Evolutionary conservation across 1,140 invertebrate genomes (phyloP).

Genomic region (Drosophila fuyamai): DNA sequence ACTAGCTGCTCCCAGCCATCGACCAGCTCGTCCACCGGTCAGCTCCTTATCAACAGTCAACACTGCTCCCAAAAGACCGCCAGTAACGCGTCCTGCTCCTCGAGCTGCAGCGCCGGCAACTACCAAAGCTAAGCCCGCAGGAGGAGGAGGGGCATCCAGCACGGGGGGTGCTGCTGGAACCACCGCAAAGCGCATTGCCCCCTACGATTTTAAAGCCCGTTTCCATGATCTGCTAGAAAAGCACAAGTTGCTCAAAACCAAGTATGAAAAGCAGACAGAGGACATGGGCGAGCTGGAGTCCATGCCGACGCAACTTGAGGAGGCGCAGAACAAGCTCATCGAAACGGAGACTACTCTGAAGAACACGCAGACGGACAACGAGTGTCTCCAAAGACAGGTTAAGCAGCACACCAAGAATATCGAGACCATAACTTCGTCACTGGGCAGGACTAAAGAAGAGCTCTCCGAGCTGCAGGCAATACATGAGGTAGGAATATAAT

Average conservation of each 20-base stretch:
- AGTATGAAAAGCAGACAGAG: slow-evolving; percentile 86
- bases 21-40: neutral
- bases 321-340: slow-evolving; percentile 68
- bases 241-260: slow-evolving; percentile 85
- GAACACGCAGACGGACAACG: slow-evolving; percentile 49
- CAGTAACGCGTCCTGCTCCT: slow-evolving; percentile 1
- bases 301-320: slow-evolving; percentile 85
- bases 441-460: slow-evolving; percentile 78
- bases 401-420: slow-evolving; percentile 79
- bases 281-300: slow-evolving; percentile 84
- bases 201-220: slow-evolving; percentile 87
- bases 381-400: slow-evolving; percentile 63
- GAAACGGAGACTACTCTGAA: slow-evolving; percentile 47
- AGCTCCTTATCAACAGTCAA: slow-evolving; percentile 1
- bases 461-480: slow-evolving; percentile 47
- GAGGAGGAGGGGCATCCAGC: neutral
- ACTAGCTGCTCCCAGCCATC: slow-evolving; percentile 13
- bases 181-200: slow-evolving; percentile 85
- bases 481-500: slow-evolving; percentile 46
- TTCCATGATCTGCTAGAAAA: slow-evolving; percentile 87
- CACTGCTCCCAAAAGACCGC: slow-evolving; percentile 15
- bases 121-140: slow-evolving; percentile 33
- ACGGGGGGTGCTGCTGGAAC: neutral
- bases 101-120: neutral
- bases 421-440: slow-evolving; percentile 67